Evolutionary conservation across 2,888 invertebrate genomes (phyloP).

Genomic region (Balanococcus diminutus): DNA sequence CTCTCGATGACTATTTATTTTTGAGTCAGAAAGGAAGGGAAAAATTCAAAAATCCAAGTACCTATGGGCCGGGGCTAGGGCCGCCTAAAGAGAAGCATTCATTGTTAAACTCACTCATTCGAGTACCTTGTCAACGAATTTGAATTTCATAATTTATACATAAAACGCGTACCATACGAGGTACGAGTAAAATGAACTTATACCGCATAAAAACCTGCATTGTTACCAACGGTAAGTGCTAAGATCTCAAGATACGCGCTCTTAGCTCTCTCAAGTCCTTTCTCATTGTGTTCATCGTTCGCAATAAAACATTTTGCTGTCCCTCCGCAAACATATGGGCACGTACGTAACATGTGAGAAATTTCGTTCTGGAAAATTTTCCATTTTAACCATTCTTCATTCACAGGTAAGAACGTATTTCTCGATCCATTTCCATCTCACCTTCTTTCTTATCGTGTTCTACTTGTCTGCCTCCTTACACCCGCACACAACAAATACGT

Average conservation of each 20-base stretch:
- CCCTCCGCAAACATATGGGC: not conserved
- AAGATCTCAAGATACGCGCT: not conserved
- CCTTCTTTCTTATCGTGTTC: not conserved
- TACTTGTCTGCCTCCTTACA: not conserved
- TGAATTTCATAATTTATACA: not conserved
- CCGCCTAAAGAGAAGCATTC: not conserved
- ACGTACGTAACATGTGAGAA: not conserved
- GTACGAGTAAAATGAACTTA: not conserved
- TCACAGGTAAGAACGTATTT: too few relatives aligned
- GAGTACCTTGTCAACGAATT: not conserved
- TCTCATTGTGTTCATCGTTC: not conserved
- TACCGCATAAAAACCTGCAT: not conserved
- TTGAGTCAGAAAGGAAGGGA: not conserved
- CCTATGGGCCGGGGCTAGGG: not conserved
- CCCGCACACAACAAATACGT: not conserved
- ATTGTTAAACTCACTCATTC: not conserved
- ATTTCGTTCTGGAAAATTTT: not conserved
- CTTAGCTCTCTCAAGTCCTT: conserved; percentile 1
- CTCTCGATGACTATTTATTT: not conserved
- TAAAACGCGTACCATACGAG: not conserved
- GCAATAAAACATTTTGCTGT: not conserved
- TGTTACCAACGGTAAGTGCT: not conserved
- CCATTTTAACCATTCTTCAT: not conserved
- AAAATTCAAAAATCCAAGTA: not conserved
- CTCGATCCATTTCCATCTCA: too few relatives aligned